These are phyloP conservation scores for Muntiacus muntjak DNA, from an alignment of 2,113 vertebrate species.

Conservation along the genomic window DNA sequence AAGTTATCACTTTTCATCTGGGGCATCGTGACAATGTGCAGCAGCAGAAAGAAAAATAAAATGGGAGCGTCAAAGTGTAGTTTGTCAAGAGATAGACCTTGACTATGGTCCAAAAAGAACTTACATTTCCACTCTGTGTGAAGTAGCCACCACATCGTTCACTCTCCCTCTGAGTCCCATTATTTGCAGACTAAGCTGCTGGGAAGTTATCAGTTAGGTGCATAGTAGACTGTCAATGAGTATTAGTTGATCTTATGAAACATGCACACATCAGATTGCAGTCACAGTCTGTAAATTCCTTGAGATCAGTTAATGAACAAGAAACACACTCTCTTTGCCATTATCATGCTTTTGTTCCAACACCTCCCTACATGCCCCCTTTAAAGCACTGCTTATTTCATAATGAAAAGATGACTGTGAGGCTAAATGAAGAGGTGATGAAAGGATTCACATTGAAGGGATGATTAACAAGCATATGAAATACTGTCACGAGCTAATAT, in stretches of 20 bases:
- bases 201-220: not conserved
- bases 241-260: not conserved
- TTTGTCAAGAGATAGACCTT: not conserved
- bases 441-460: not conserved
- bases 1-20: not conserved
- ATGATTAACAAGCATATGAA: not conserved
- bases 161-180: not conserved
- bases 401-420: not conserved
- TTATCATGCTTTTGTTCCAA: not conserved
- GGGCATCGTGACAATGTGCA: not conserved
- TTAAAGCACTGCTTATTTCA: not conserved
- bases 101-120: rapidly evolving
- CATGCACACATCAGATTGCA: not conserved
- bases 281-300: not conserved
- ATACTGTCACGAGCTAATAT: not conserved
- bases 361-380: not conserved
- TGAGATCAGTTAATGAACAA: not conserved
- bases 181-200: not conserved
- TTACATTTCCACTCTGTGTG: rapidly evolving
- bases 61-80: not conserved
- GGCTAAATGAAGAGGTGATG: not conserved
- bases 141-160: not conserved
- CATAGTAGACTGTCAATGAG: not conserved
- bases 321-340: not conserved
- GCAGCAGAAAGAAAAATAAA: not conserved